Conservation (phyloP, 1,140 invertebrate genomes). For the Nephila pilipes region DNA sequence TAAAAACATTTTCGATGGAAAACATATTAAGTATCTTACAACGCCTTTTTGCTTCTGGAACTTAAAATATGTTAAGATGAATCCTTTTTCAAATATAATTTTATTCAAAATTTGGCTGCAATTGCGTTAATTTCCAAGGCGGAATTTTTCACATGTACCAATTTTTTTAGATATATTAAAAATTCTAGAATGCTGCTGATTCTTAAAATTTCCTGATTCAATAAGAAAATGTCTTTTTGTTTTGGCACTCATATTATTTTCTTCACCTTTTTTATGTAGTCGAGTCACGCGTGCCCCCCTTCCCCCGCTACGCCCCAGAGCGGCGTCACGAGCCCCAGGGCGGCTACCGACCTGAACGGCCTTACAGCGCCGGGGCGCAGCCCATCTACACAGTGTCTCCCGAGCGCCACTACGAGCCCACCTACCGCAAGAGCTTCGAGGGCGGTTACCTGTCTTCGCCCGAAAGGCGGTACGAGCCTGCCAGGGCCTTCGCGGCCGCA, state of each 20-base stretch:
- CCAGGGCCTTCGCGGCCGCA: slow-evolving; percentile 71
- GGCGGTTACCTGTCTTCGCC: slow-evolving; percentile 93
- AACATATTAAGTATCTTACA: too few relatives aligned
- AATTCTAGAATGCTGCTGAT: too few relatives aligned
- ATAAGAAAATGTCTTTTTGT: too few relatives aligned
- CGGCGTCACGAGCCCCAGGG: slow-evolving; percentile 75
- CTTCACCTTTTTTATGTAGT: not conserved
- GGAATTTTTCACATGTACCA: too few relatives aligned
- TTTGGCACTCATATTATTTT: not conserved
- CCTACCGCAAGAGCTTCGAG: slow-evolving; percentile 78
- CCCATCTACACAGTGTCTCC: slow-evolving; percentile 74
- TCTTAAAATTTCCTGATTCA: too few relatives aligned
- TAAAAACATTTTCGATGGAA: too few relatives aligned
- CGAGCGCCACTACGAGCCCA: slow-evolving; percentile 72
- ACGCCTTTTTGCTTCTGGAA: too few relatives aligned
- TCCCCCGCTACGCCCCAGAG: slow-evolving; percentile 64
- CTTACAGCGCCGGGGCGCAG: slow-evolving; percentile 78
- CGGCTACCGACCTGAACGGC: slow-evolving; percentile 78
- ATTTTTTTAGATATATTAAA: too few relatives aligned
- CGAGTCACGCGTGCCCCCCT: slow-evolving; percentile 36
- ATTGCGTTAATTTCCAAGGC: too few relatives aligned
- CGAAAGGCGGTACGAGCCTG: slow-evolving; percentile 85
- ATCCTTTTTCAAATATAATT: too few relatives aligned
- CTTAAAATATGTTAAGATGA: too few relatives aligned
- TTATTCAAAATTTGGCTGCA: too few relatives aligned